Evolutionary conservation across 2,888 invertebrate species (phyloP), one percentile per base, ranked within the genome.

Genomic region (Torymus tubicola): DNA sequence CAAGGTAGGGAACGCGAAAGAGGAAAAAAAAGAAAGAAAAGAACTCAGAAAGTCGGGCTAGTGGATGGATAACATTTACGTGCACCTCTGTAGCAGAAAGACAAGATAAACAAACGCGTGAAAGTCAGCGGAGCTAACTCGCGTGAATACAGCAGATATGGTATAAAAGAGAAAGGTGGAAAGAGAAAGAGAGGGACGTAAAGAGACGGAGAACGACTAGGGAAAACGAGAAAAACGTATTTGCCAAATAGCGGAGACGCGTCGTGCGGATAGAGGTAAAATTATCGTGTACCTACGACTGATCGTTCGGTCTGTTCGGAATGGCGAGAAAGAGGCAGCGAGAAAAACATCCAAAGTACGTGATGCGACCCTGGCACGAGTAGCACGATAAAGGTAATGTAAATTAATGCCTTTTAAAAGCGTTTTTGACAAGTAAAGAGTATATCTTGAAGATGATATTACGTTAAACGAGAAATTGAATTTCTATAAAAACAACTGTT

Each of bases 31-130:
- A 42, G 42, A 42, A 8, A 42, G 42, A 13, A 1, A 13, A n/a
- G 50, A 70, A 55, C 70, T 55, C 60, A 24, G 24, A 16, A 55
- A 16, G 16, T 52, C 21, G 21, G 14, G 14, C 10, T 16, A 10
- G 11, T 52, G 13, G 16, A 10, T 42, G 42, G 42, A 42, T 42
- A 42, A 42, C 42, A 42, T 42, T 42, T 42, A 8, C 53, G 24
- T 24, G 63, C 53, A 21, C 16, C 57, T 21, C 52, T 16, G 60
- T 8, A 42, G 24, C 73, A 57, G 55, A 61, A 68, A 72, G 72
- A 72, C 42, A 78, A 78, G 71, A 78, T 72, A 72, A 78, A 67
- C 78, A 67, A 78, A 42, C 65, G 16, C 42, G 71, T 16, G 16
- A 71, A 71, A 78, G 67, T 78, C 65, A 31, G 53, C 55, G 76